phyloP scores from a whole-genome alignment of 2,888 invertebrate species.

The Lamproptera curius region DNA sequence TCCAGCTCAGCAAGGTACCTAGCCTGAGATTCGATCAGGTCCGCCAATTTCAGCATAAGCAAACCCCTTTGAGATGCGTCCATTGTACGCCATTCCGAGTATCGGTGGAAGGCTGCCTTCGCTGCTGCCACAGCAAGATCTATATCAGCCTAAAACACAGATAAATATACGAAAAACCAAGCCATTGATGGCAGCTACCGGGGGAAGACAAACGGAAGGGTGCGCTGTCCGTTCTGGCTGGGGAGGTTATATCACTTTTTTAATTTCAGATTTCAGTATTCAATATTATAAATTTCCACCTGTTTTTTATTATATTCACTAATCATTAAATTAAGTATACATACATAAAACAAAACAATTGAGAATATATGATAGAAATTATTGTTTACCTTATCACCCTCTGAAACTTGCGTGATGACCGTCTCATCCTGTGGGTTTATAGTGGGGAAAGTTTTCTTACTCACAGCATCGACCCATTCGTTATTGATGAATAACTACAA shows the following conservation, averaged over 20 bases:
- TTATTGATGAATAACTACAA: slow-evolving; percentile 87
- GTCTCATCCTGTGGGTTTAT: slow-evolving; percentile 88
- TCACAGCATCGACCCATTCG: slow-evolving; percentile 86
- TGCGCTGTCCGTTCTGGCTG: too few relatives aligned
- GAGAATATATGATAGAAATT: too few relatives aligned
- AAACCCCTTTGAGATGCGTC: slow-evolving; percentile 88
- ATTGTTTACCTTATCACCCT: slow-evolving; percentile 88
- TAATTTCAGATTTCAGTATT: too few relatives aligned
- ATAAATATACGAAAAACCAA: too few relatives aligned
- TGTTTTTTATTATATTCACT: not conserved
- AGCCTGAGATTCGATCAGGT: slow-evolving; percentile 86
- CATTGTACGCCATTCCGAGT: slow-evolving; percentile 87
- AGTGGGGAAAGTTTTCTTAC: slow-evolving; percentile 90
- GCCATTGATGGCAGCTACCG: too few relatives aligned
- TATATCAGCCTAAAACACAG: slow-evolving; percentile 84
- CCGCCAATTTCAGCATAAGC: slow-evolving; percentile 85
- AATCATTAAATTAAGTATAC: not conserved
- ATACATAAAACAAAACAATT: not conserved
- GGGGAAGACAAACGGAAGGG: too few relatives aligned
- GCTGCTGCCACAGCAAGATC: slow-evolving; percentile 90
- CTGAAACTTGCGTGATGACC: slow-evolving; percentile 85
- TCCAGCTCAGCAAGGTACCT: slow-evolving; percentile 90
- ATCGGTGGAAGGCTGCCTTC: slow-evolving; percentile 84
- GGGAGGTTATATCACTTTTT: too few relatives aligned
- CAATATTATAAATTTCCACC: not conserved